Evolutionary conservation across 2,797 vertebrate species (phyloP), one percentile per base, ranked within the genome.

Genomic region (Epinephelus awoara): DNA sequence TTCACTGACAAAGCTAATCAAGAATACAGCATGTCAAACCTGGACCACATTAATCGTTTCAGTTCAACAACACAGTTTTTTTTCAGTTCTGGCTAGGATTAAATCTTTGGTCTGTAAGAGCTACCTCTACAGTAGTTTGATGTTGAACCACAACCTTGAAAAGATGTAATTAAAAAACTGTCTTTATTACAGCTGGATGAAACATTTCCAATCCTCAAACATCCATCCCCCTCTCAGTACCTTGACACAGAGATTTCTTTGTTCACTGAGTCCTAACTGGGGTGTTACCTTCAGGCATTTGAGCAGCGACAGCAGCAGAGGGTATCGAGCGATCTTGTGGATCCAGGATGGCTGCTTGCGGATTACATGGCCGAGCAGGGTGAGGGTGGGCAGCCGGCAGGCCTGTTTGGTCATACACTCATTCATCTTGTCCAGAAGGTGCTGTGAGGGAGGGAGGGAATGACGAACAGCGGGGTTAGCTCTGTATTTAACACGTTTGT

Each of bases 341-440:
- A 99, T 99, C 98, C 98, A 99, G 75, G 98, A 97, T 4, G 98
- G 98, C 93, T 99, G 98, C 87, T 97, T 96, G 76, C 98, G 96
- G 84, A 99, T 95, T 51, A 99, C 97, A 0, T 99, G 97, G 34
- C 98, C 98, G 78, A 99, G 95, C 55, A 99, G 92, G 6, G 96
- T 97, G 87, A 99, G 97, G 51, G 96, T 96, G 90, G 97, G 94
- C 89, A 99, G 94, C 72, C 98, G 97, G 68, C 97, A 98, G 77
- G 95, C 87, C 70, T 96, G 96, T 92, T 96, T 99, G 92, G 96
- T 95, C 96, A 99, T 96, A 64, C 97, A 98, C 89, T 99, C 98
- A 68, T 99, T 99, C 95, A 99, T 97, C 95, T 97, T 99, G 92
- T 99, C 98, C 94, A 99, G 94, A 90, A 99, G 97, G 94, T 99